Conservation (phyloP, 2,797 vertebrate species). For the Naso thynnoides region DNA sequence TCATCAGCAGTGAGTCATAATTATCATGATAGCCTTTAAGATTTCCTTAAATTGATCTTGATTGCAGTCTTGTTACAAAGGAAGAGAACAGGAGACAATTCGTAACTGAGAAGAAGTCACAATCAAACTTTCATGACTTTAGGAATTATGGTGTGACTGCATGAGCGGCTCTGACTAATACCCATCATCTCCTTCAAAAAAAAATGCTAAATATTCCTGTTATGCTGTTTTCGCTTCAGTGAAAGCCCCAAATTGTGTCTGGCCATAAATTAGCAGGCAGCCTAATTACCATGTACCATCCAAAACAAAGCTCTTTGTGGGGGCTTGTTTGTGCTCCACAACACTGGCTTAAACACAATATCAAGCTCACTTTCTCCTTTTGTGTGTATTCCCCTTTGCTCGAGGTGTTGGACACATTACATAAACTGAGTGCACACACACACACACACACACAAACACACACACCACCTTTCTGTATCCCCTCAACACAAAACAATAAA, state of each 20-base stretch:
- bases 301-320: conserved; percentile 50
- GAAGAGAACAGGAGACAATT: background rate
- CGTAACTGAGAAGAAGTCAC: conserved; percentile 1
- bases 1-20: conserved; percentile 22
- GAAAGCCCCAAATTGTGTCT: conserved; percentile 43
- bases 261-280: conserved; percentile 41
- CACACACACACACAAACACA: background rate
- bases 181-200: background rate
- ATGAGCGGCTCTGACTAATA: background rate
- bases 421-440: background rate
- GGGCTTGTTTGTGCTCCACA: conserved; percentile 29
- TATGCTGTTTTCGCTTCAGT: conserved; percentile 1
- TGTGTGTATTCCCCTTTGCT: background rate
- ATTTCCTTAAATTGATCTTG: conserved; percentile 35
- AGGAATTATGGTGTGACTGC: background rate
- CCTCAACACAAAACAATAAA: conserved; percentile 21
- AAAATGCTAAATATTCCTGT: background rate
- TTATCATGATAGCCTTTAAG: conserved; percentile 43
- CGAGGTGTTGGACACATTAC: conserved; percentile 24
- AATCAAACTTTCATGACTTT: background rate
- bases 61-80: conserved; percentile 18
- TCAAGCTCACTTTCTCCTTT: conserved; percentile 16
- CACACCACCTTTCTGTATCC: conserved; percentile 16
- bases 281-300: conserved; percentile 53
- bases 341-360: conserved; percentile 25